Evolutionary conservation across 37 sponge, comb jelly and placozoan species (phyloP), one percentile per base, ranked within the genome.

Genomic region (Aplysina aerophoba): DNA sequence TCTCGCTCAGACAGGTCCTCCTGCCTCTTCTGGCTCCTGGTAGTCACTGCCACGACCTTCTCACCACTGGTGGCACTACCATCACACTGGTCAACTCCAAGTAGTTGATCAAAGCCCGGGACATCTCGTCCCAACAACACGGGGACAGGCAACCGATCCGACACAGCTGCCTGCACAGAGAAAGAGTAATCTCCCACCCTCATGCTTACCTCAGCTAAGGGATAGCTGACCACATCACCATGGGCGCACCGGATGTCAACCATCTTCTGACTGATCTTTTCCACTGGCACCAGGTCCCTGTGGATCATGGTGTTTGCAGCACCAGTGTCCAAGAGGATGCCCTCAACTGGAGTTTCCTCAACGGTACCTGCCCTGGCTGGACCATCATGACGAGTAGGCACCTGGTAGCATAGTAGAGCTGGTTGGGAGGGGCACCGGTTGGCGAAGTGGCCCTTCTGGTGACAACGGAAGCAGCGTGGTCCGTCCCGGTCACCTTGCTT

Each of bases 311-410:
- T 81, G 57, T 41, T 58, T 19, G 87, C 33, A 19, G 81, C 81
- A 0, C 87, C 87, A 12, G 87, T 87, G 81, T 87, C 87, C 58
- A 87, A 40, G n/a, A 87, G 57, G 33, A 80, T 80, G 22, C 74
- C 81, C 39, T 71, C 15, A 20, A 73, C 73, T 15, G 73, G 37
- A 36, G 38, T 56, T 16, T 72, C 79, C 24, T 77, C 58, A 17
- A 85, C 79, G 34, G 63, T 60, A 16, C 86, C 86, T n/a, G 31
- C 20, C 34, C 86, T 79, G 55, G 55, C 35, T 8, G 79, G 79
- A n/a, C 28, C 64, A 62, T 27, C 64, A 62, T 11, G 27, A 6
- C 28, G 64, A n/a, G 27, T 2, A 13, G 28, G 64, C 2, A n/a
- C 28, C 64, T 62, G 64, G 64, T 27, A 28, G 64, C 64, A 62